Evolutionary conservation across 2,888 invertebrate genomes (phyloP).

Genomic region (Caenorhabditis zanzibari): DNA sequence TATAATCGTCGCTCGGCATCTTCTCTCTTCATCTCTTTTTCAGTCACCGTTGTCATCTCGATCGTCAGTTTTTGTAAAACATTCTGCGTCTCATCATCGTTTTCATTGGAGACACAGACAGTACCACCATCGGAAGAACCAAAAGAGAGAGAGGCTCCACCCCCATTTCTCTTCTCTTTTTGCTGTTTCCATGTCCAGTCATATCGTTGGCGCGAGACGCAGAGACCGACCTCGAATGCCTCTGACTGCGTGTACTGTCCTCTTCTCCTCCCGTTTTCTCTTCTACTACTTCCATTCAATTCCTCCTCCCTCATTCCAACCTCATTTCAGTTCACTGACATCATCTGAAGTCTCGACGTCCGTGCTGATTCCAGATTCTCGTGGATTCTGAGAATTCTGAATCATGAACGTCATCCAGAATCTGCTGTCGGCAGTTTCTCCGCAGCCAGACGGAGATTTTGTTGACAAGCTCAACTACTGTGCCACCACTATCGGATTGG

Average conservation of each 20-base stretch:
- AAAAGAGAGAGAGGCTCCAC: conserved; percentile 8
- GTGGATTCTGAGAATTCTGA: conserved; percentile 28
- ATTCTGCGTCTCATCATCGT: conserved; percentile 42
- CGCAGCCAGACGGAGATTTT: conserved; percentile 76
- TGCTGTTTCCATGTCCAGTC: conserved; percentile 21
- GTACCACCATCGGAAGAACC: conserved; percentile 32
- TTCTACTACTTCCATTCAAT: conserved; percentile 6
- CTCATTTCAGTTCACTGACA: conserved; percentile 42
- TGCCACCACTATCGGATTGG: conserved; percentile 85
- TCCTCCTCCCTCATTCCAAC: conserved; percentile 8
- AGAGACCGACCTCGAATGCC: conserved; percentile 56
- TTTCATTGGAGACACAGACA: conserved; percentile 42
- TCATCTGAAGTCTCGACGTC: conserved; percentile 18
- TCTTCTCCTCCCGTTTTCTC: conserved; percentile 23
- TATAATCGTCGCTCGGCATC: conserved; percentile 23
- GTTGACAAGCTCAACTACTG: conserved; percentile 82
- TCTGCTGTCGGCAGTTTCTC: conserved; percentile 80
- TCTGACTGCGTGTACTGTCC: conserved; percentile 63
- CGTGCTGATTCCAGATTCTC: not conserved
- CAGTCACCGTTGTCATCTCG: conserved; percentile 42
- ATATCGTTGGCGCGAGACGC: conserved; percentile 53
- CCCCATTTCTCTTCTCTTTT: conserved; percentile 35
- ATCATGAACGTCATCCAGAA: conserved; percentile 82
- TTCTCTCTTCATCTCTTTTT: conserved; percentile 27
- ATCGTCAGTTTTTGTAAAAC: conserved; percentile 25